These are phyloP conservation scores for Acanthaster planci DNA, from an alignment of 35 echinoderm and acorn worm species.

Conservation along the genomic window DNA sequence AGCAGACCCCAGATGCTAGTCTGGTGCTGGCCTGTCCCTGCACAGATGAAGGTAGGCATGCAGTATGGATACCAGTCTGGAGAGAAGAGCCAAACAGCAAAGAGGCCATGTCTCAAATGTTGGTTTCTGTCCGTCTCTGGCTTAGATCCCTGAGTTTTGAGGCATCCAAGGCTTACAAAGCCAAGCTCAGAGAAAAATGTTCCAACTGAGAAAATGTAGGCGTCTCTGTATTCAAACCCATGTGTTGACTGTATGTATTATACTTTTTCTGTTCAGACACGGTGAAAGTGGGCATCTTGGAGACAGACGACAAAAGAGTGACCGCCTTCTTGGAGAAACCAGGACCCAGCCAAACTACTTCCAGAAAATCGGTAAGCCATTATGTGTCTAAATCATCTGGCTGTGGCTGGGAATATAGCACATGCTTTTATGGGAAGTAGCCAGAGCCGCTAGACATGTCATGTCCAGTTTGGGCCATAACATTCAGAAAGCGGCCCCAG, in stretches of 20 bases:
- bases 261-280: conserved; percentile 60
- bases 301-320: conserved; percentile 60
- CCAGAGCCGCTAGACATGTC: neutral
- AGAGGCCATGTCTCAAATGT: neutral
- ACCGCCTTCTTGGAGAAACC: conserved; percentile 79
- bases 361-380: conserved; percentile 75
- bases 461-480: too few relatives aligned
- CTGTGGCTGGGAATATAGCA: too few relatives aligned
- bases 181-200: neutral
- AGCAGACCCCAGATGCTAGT: neutral
- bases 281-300: conserved; percentile 66
- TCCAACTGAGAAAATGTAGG: too few relatives aligned
- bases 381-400: neutral
- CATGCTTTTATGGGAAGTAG: too few relatives aligned
- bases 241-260: too few relatives aligned
- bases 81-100: neutral
- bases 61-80: neutral
- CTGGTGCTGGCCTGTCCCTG: conserved; percentile 50
- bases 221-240: too few relatives aligned
- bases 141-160: too few relatives aligned
- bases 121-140: neutral
- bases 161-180: neutral
- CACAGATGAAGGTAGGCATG: conserved; percentile 59
- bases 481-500: too few relatives aligned
- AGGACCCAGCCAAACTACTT: conserved; percentile 57